These are phyloP conservation scores for Mionectes macconnelli DNA, from an alignment of 2,113 vertebrate species.

Conservation along the genomic window DNA sequence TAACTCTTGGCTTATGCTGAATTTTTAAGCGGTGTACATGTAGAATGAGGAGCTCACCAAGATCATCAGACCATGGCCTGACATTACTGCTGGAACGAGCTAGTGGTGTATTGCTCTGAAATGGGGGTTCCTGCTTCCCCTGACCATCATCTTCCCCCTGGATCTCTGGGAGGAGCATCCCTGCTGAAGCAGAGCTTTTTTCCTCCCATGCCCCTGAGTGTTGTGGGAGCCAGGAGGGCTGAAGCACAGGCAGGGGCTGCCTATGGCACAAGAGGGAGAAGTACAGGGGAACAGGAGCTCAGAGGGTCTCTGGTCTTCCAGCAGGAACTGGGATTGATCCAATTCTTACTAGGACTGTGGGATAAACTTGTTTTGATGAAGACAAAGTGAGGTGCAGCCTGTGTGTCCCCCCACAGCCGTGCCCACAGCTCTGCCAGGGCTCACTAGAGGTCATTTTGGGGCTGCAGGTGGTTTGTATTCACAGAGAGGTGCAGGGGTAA, in stretches of 20 bases:
- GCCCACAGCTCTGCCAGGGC: not conserved
- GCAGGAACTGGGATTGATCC: not conserved
- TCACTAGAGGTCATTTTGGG: not conserved
- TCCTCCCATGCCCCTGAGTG: not conserved
- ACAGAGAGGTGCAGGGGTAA: not conserved
- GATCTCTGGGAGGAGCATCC: not conserved
- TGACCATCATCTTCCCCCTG: not conserved
- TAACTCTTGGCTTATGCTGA: not conserved
- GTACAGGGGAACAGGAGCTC: not conserved
- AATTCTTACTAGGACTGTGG: fast-evolving
- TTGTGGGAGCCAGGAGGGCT: fast-evolving
- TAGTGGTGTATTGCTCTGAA: not conserved
- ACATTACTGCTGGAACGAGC: not conserved
- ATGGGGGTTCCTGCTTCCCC: not conserved
- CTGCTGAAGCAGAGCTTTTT: not conserved
- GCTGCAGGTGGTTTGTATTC: not conserved
- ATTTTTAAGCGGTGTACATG: fast-evolving
- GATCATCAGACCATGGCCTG: not conserved
- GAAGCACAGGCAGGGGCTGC: not conserved
- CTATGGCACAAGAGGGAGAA: not conserved
- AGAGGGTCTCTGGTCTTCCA: not conserved
- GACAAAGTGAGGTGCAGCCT: not conserved
- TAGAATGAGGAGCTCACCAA: not conserved
- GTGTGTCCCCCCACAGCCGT: fast-evolving
- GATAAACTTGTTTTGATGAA: not conserved